Percentiles rank a stretch among this genome's conserved stretches.
Evolutionary conservation across 1,140 invertebrate genomes (phyloP).

Genomic region (Pinna nobilis): DNA sequence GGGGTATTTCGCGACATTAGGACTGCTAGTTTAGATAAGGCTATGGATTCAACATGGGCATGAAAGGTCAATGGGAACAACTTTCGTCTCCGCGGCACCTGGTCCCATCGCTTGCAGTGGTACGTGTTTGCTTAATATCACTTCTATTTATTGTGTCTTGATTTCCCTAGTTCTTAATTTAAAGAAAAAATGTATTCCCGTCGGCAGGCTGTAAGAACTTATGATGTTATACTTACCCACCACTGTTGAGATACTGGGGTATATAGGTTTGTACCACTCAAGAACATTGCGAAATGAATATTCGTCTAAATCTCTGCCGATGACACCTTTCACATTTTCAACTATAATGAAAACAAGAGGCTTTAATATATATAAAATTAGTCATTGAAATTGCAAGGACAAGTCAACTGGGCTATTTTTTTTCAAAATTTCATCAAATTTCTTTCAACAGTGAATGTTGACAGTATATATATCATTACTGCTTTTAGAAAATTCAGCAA

Average conservation of each 20-base stretch:
- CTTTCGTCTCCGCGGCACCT: too few relatives aligned
- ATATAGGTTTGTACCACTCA: slow-evolving; percentile 23
- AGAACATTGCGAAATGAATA: slow-evolving; percentile 6
- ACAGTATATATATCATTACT: background rate
- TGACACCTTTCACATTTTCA: background rate
- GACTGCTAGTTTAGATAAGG: too few relatives aligned
- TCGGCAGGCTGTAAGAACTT: too few relatives aligned
- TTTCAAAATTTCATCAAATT: background rate
- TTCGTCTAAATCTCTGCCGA: background rate
- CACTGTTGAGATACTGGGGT: slow-evolving; percentile 6
- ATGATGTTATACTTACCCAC: slow-evolving; percentile 1
- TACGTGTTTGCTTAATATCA: too few relatives aligned
- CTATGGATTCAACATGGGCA: too few relatives aligned
- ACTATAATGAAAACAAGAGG: background rate
- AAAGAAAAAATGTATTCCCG: too few relatives aligned
- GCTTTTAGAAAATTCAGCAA: too few relatives aligned
- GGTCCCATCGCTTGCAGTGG: too few relatives aligned
- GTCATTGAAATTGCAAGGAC: background rate
- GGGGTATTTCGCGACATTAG: too few relatives aligned
- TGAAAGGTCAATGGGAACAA: too few relatives aligned
- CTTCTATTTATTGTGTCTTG: too few relatives aligned
- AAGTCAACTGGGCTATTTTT: background rate
- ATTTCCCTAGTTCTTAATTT: too few relatives aligned
- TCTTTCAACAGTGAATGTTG: background rate
- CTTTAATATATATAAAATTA: background rate